These are phyloP conservation scores for Telmatochromis sp. DNA, from an alignment of 2,113 vertebrate genomes.

Conservation along the genomic window DNA sequence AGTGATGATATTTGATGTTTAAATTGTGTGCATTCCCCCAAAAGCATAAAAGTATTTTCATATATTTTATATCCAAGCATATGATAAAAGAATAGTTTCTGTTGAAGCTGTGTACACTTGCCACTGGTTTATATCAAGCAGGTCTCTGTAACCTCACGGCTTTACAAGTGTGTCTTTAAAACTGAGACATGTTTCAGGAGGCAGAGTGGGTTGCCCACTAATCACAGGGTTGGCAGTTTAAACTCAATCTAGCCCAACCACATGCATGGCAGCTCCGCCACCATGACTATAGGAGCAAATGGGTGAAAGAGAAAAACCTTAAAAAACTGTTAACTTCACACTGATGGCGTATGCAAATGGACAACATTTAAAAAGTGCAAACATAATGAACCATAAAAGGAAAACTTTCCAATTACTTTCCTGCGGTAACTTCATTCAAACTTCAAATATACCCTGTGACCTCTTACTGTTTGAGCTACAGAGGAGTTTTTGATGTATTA, in stretches of 20 bases:
- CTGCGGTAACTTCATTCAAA: not conserved
- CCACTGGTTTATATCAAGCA: not conserved
- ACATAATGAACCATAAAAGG: not conserved
- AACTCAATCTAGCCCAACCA: not conserved
- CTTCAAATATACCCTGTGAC: not conserved
- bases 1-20: not conserved
- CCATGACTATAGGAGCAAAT: not conserved
- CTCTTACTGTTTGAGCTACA: not conserved
- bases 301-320: not conserved
- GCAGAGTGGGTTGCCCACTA: not conserved
- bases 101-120: not conserved
- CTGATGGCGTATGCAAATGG: not conserved
- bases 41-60: not conserved
- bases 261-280: not conserved
- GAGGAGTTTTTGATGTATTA: not conserved
- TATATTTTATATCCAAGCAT: not conserved
- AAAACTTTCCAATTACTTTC: not conserved
- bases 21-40: not conserved
- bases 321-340: not conserved
- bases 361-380: not conserved
- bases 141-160: not conserved
- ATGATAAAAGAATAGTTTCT: not conserved
- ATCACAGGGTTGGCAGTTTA: not conserved
- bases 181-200: not conserved
- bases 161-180: not conserved